Evolutionary conservation across 2,797 vertebrate species (phyloP).

Genomic region (Eulemur mongoz): DNA sequence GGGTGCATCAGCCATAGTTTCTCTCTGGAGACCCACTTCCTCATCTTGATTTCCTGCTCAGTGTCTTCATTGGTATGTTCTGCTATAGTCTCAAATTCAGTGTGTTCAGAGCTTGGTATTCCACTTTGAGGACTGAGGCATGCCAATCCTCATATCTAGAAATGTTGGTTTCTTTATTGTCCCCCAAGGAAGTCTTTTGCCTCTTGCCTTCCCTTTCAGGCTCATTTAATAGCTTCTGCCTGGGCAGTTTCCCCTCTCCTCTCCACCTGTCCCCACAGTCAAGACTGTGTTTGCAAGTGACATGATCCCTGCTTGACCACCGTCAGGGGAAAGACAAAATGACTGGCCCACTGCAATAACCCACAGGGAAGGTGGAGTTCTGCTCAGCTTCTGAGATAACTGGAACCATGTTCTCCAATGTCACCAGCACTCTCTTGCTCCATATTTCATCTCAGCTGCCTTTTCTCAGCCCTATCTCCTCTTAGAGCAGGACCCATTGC

Average conservation of each 20-base stretch:
- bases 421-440: background rate
- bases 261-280: background rate
- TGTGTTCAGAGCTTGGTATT: background rate
- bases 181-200: background rate
- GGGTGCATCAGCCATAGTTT: background rate
- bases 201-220: background rate
- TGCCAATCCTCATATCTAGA: background rate
- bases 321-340: background rate
- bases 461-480: background rate
- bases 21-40: background rate
- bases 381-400: background rate
- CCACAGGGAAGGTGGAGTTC: background rate
- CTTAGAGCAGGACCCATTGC: background rate
- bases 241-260: background rate
- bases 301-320: background rate
- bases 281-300: background rate
- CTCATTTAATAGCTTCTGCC: background rate
- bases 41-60: background rate
- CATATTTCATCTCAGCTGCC: background rate
- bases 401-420: background rate
- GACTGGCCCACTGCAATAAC: background rate
- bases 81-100: background rate
- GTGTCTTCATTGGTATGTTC: background rate
- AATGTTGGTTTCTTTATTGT: background rate
- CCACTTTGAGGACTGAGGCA: background rate